Evolutionary conservation across 2,888 invertebrate species (phyloP).

Genomic region (Agrenia bidenticulata): DNA sequence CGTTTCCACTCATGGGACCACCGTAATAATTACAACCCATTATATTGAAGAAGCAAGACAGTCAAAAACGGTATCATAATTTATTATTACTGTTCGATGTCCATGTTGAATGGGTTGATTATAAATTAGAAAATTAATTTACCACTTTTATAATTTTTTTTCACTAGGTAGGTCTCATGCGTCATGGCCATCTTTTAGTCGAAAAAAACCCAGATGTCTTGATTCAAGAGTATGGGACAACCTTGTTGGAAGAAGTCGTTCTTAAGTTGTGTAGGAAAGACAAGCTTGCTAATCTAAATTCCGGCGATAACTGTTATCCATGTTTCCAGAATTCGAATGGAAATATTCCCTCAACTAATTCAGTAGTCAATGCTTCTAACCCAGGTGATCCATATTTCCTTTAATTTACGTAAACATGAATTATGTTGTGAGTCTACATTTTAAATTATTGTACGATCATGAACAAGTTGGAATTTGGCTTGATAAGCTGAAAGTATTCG

Average conservation of each 20-base stretch:
- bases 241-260: conserved; percentile 30
- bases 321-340: no score
- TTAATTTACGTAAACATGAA: no score
- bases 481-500: not conserved
- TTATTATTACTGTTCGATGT: no score
- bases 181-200: conserved; percentile 27
- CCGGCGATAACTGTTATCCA: not conserved
- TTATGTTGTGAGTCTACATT: no score
- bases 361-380: no score
- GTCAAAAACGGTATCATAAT: conserved; percentile 10
- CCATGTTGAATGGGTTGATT: no score
- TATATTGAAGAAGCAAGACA: conserved; percentile 23
- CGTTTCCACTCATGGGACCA: not conserved
- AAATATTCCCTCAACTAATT: no score
- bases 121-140: not conserved
- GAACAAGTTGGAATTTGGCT: not conserved
- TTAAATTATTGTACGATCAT: no score
- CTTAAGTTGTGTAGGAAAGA: conserved; percentile 27
- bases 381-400: no score
- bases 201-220: conserved; percentile 26
- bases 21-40: conserved; percentile 26
- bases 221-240: conserved; percentile 16
- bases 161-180: conserved; percentile 21
- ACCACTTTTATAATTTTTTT: not conserved
- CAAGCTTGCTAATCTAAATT: not conserved